phyloP scores from a whole-genome alignment of 2,113 vertebrate species.

The Amblyornis subalaris region DNA sequence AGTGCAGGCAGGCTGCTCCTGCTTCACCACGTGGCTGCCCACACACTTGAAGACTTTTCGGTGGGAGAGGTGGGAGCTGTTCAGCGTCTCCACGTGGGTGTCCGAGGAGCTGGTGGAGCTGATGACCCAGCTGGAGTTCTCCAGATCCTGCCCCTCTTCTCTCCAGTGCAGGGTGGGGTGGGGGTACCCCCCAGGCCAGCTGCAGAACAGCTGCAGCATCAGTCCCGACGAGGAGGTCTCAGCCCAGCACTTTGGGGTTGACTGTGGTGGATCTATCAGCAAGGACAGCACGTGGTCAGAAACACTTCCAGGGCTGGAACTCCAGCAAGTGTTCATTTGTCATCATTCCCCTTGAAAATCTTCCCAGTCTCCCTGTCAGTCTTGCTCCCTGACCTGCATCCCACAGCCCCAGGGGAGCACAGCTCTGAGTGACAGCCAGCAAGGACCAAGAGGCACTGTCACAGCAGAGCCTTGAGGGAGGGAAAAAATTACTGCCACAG shows the following conservation, averaged over 20 bases:
- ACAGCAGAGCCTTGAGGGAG: background rate
- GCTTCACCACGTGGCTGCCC: conserved; percentile 59
- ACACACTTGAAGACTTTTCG: conserved; percentile 76
- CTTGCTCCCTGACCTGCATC: background rate
- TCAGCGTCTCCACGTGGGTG: conserved; percentile 67
- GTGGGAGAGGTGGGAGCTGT: conserved; percentile 70
- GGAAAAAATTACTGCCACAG: background rate
- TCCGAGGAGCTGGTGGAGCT: conserved; percentile 2
- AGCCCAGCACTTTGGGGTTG: conserved; percentile 74
- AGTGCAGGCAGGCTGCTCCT: conserved; percentile 59
- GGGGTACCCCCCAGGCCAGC: conserved; percentile 83
- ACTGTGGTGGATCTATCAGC: conserved; percentile 71
- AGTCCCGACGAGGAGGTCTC: background rate
- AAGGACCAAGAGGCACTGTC: background rate
- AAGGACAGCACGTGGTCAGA: background rate
- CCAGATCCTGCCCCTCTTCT: conserved; percentile 42
- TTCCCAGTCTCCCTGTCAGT: background rate
- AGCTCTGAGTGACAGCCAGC: background rate
- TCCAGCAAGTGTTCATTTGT: background rate
- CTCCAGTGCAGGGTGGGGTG: conserved; percentile 79
- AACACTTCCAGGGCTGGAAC: background rate
- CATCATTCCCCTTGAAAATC: background rate
- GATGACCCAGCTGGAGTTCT: conserved; percentile 50
- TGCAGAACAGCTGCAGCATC: conserved; percentile 77
- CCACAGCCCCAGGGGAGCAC: background rate